A percentile compares a stretch with the other conserved stretches of the same genome.
These are phyloP conservation scores for Tiliacea aurago DNA, from an alignment of 2,888 invertebrate species.

Conservation along the genomic window DNA sequence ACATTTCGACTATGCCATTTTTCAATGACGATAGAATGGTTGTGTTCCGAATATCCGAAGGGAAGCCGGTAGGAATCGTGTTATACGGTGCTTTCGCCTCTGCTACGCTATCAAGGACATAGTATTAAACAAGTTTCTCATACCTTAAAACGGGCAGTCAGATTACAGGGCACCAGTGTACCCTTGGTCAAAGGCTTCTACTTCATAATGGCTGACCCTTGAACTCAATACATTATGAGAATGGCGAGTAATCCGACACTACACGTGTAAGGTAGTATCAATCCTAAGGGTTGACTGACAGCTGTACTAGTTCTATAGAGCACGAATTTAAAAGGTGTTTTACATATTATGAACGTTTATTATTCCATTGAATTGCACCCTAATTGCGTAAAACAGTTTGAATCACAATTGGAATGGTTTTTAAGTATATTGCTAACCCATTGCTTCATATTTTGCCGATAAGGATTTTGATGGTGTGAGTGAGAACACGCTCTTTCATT, in stretches of 20 bases:
- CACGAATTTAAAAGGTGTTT: constrained; percentile 4
- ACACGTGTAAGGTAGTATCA: constrained; percentile 14
- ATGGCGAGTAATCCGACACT: constrained; percentile 23
- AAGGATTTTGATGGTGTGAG: no score
- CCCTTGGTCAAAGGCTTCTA: constrained; percentile 43
- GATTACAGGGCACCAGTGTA: constrained; percentile 34
- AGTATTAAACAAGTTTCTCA: constrained; percentile 35
- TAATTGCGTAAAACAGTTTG: no score
- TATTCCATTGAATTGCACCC: background rate
- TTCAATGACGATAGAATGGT: no score
- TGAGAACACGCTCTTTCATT: no score
- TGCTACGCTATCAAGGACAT: background rate
- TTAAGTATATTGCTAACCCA: no score
- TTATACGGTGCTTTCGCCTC: no score
- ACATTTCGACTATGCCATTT: no score
- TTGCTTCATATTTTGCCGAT: no score
- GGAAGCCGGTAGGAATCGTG: no score
- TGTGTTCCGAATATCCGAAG: no score
- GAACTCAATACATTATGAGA: constrained; percentile 53
- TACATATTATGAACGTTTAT: background rate
- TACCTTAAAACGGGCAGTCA: constrained; percentile 28
- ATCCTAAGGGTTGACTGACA: constrained; percentile 5
- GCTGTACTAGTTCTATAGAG: background rate
- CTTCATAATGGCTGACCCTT: constrained; percentile 51
- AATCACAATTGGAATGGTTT: no score